These are phyloP conservation scores for Listrodromus nycthemerus DNA, from an alignment of 2,888 invertebrate genomes.

Conservation along the genomic window DNA sequence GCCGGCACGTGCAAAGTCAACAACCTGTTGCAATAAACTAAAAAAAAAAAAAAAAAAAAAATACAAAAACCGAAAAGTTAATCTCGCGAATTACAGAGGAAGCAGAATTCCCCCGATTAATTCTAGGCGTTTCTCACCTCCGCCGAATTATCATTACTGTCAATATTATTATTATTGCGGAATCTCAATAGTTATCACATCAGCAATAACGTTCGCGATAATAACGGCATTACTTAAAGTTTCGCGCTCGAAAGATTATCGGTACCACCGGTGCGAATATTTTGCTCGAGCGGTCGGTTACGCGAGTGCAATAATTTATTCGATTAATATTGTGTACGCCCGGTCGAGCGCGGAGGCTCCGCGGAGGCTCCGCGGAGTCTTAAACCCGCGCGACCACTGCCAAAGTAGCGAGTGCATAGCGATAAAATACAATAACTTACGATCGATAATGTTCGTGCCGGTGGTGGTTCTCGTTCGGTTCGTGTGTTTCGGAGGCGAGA, in stretches of 20 bases:
- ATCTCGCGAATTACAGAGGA: conserved; percentile 10
- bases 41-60: neutral
- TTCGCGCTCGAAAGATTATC: conserved; percentile 52
- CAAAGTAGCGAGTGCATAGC: conserved; percentile 41
- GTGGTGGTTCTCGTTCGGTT: conserved; percentile 43
- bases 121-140: conserved; percentile 21
- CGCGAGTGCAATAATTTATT: conserved; percentile 58
- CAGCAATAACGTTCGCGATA: conserved; percentile 41
- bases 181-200: conserved; percentile 25
- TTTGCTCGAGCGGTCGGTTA: neutral
- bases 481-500: conserved; percentile 40
- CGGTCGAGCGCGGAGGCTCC: conserved; percentile 27
- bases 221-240: conserved; percentile 57
- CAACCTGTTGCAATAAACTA: conserved; percentile 31
- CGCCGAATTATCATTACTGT: neutral
- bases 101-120: conserved; percentile 27
- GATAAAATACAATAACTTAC: conserved; percentile 57
- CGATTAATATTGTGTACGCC: conserved; percentile 52
- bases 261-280: neutral
- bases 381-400: conserved; percentile 34
- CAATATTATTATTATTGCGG: conserved; percentile 1
- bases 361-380: conserved; percentile 41
- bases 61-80: neutral
- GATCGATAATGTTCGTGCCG: conserved; percentile 55
- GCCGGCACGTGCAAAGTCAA: conserved; percentile 10